Conservation (phyloP, 2,888 invertebrate species). For the Coleophora deauratella region DNA sequence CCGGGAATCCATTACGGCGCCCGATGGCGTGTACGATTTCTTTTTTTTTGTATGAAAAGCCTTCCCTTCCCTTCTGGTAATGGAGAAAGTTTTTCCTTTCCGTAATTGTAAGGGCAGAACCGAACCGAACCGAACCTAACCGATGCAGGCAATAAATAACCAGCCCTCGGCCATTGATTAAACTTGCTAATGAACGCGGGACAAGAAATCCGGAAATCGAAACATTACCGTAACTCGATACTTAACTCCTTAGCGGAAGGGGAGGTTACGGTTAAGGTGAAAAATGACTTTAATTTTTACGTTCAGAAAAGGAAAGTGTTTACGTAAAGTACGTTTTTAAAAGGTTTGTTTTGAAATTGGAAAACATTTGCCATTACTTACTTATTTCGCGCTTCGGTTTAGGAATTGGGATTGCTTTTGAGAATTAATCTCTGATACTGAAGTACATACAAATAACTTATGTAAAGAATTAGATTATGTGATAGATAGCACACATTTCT, state of each 20-base stretch:
- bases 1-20: conserved; percentile 59
- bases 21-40: conserved; percentile 55
- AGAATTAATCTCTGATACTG: too few species aligned
- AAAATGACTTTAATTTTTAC: conserved; percentile 55
- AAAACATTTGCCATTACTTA: conserved; percentile 1
- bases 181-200: conserved; percentile 73
- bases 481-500: too few species aligned
- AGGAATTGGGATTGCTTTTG: not conserved
- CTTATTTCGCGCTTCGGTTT: conserved; percentile 7
- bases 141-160: conserved; percentile 61
- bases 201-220: conserved; percentile 67
- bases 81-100: conserved; percentile 68
- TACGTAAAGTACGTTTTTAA: too few species aligned
- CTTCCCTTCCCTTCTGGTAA: conserved; percentile 50
- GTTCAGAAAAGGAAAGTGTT: not conserved
- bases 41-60: conserved; percentile 63
- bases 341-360: conserved; percentile 9
- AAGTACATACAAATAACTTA: too few species aligned
- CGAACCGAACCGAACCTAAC: conserved; percentile 20
- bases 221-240: conserved; percentile 30
- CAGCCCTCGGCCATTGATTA: conserved; percentile 66
- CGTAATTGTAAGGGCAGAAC: conserved; percentile 69
- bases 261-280: conserved; percentile 36
- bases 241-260: conserved; percentile 18
- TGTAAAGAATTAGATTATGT: too few species aligned